Percentiles rank a stretch among this genome's conserved stretches.
These are phyloP conservation scores for Aegithalos caudatus DNA, from an alignment of 2,113 vertebrate genomes.

Conservation along the genomic window DNA sequence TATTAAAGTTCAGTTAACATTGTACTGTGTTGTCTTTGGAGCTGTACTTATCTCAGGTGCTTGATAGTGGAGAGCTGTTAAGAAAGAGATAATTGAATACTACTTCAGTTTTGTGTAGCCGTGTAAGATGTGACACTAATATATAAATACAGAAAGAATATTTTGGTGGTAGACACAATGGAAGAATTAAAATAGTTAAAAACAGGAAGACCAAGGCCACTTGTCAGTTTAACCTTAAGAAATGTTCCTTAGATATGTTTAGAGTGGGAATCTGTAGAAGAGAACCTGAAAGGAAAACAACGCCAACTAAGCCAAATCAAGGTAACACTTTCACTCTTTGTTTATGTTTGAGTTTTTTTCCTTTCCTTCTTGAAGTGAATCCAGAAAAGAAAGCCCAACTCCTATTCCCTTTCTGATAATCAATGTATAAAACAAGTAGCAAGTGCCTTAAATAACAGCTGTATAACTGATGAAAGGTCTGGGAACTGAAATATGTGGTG, in stretches of 20 bases:
- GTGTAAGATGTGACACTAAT: background rate
- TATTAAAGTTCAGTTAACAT: background rate
- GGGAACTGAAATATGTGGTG: background rate
- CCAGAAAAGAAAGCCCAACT: background rate
- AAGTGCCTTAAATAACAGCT: constrained; percentile 24
- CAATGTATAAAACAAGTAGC: constrained; percentile 3
- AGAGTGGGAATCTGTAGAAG: background rate
- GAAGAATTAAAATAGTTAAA: background rate
- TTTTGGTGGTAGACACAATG: background rate
- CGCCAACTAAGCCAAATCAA: background rate
- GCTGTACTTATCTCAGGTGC: background rate
- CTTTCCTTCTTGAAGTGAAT: background rate
- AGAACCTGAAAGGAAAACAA: background rate
- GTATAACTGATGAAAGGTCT: background rate
- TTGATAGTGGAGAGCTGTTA: background rate
- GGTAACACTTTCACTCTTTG: background rate
- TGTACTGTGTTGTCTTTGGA: background rate
- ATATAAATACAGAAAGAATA: background rate
- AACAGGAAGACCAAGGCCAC: background rate
- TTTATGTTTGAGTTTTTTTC: background rate
- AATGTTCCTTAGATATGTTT: background rate
- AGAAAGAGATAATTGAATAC: background rate
- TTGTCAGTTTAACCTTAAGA: background rate
- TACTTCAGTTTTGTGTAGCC: background rate
- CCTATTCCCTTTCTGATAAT: constrained; percentile 27